Conservation (phyloP, 2,113 vertebrate genomes). For the Vidua macroura region DNA sequence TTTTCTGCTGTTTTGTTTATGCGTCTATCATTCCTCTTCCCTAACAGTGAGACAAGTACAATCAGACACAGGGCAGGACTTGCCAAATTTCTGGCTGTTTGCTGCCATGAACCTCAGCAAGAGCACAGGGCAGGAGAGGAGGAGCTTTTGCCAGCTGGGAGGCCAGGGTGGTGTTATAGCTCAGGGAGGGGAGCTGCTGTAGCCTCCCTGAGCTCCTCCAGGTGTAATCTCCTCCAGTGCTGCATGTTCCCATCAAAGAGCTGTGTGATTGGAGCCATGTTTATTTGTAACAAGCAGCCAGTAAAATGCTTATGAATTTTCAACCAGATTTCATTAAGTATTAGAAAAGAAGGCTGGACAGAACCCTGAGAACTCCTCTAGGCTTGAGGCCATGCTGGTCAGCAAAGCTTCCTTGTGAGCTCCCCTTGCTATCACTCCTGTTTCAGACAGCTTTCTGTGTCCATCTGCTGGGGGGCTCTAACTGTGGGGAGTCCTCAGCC, state of each 20-base stretch:
- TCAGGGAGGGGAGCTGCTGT: not conserved
- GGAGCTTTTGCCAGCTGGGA: not conserved
- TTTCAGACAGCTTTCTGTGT: not conserved
- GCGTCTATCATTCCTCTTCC: not conserved
- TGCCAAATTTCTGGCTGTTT: not conserved
- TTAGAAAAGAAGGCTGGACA: not conserved
- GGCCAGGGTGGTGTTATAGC: fast-evolving
- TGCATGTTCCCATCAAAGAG: not conserved
- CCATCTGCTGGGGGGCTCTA: not conserved
- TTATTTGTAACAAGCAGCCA: not conserved
- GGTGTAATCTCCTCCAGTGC: not conserved
- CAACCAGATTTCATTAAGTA: not conserved
- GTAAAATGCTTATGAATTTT: not conserved
- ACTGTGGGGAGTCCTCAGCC: not conserved
- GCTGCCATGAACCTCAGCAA: not conserved
- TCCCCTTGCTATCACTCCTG: fast-evolving
- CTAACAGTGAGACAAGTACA: not conserved
- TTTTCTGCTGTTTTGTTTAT: not conserved
- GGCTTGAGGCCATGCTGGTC: not conserved
- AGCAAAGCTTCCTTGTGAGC: not conserved
- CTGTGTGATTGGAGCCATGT: fast-evolving
- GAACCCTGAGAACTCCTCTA: not conserved
- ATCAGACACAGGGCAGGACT: not conserved
- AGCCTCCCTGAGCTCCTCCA: not conserved
- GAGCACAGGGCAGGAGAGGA: not conserved